Evolutionary conservation across 37 sponge, comb jelly and placozoan genomes (phyloP).

Genomic region (Cliona cf. orientalis): DNA sequence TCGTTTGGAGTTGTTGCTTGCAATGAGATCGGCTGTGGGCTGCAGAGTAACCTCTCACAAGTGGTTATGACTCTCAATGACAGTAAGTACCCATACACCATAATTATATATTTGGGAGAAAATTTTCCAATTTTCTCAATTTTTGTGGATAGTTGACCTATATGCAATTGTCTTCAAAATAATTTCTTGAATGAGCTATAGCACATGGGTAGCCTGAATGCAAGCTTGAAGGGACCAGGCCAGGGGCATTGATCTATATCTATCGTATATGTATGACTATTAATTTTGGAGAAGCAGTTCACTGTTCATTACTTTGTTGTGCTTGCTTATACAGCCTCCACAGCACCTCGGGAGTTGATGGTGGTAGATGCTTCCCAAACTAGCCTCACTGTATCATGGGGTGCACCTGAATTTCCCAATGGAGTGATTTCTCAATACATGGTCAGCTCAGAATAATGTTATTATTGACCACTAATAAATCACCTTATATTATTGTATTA

Average conservation of each 20-base stretch:
- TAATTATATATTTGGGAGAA: no score
- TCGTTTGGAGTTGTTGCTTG: conserved; percentile 52
- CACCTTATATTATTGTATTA: not conserved
- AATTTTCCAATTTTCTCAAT: no score
- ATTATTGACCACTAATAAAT: not conserved
- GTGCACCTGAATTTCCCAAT: conserved; percentile 43
- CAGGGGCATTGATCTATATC: no score
- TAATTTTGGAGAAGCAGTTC: no score
- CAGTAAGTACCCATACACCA: conserved; percentile 30
- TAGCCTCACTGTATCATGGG: conserved; percentile 41
- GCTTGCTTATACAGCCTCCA: conserved; percentile 42
- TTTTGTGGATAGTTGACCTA: no score
- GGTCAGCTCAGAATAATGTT: conserved; percentile 1
- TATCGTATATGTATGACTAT: no score
- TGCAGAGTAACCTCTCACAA: conserved; percentile 19
- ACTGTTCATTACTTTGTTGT: no score
- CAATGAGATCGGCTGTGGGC: conserved; percentile 63
- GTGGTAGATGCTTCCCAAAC: not conserved
- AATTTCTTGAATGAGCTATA: no score
- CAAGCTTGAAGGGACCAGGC: no score
- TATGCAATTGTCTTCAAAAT: no score
- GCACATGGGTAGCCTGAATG: no score
- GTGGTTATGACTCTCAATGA: conserved; percentile 37
- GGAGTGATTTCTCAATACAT: conserved; percentile 61
- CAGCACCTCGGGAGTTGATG: conserved; percentile 30